phyloP scores from a whole-genome alignment of 2,113 vertebrate species.

The Synodontis membranacea region DNA sequence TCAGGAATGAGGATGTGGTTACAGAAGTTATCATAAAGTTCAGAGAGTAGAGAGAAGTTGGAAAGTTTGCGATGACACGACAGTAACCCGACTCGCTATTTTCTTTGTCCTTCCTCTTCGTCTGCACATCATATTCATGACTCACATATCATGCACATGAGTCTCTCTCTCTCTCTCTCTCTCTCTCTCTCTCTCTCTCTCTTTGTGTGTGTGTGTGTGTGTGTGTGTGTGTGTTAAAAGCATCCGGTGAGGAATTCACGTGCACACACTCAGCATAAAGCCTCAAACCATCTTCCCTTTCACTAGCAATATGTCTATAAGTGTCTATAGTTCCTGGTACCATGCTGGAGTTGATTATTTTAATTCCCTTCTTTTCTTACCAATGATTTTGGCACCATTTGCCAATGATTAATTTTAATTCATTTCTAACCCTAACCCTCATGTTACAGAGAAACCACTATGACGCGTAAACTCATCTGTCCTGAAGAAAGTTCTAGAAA shows the following conservation, averaged over 20 bases:
- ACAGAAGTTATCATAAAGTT: background rate
- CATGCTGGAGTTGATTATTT: background rate
- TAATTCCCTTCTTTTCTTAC: too few relatives aligned
- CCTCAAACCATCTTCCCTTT: background rate
- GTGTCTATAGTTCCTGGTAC: background rate
- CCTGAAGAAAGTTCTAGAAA: too few relatives aligned
- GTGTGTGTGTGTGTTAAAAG: background rate
- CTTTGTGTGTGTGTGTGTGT: background rate
- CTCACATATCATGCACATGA: background rate
- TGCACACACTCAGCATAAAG: background rate
- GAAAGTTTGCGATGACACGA: slow-evolving; percentile 11
- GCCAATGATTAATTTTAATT: background rate
- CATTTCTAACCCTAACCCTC: too few relatives aligned
- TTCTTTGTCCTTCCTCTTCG: background rate
- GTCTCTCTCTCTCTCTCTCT: too few relatives aligned
- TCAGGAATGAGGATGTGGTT: background rate
- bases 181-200: too few relatives aligned
- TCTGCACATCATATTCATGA: background rate
- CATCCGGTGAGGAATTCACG: background rate
- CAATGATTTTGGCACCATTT: too few relatives aligned
- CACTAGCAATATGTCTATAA: background rate
- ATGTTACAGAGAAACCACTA: background rate
- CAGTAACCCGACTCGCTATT: background rate
- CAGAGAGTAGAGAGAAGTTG: slow-evolving; percentile 25
- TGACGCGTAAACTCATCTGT: too few relatives aligned